Conservation (phyloP, 1,140 invertebrate species). For the Oedothorax gibbosus region DNA sequence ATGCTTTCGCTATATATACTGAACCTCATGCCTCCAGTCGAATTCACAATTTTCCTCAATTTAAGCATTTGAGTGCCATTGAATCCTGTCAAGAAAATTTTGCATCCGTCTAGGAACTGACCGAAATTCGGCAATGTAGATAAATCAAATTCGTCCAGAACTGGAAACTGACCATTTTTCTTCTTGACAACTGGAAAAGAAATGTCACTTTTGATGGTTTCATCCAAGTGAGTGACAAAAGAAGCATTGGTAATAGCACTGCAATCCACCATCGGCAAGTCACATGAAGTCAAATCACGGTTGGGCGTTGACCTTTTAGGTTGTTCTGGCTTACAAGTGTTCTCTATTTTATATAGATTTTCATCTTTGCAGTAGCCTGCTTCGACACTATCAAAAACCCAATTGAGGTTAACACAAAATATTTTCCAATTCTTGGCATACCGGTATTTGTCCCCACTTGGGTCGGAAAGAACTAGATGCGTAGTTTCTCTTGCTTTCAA, state of each 20-base stretch:
- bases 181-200: constrained; percentile 29
- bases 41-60: constrained; percentile 80
- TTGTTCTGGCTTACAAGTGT: background rate
- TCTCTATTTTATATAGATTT: constrained; percentile 72
- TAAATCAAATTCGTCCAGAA: constrained; percentile 56
- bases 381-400: constrained; percentile 82
- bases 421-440: constrained; percentile 81
- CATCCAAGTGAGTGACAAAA: constrained; percentile 64
- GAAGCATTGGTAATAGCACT: constrained; percentile 46
- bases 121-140: constrained; percentile 76
- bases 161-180: constrained; percentile 53
- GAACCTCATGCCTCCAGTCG: constrained; percentile 83
- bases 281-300: constrained; percentile 73
- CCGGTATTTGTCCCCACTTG: constrained; percentile 83
- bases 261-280: constrained; percentile 66
- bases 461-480: constrained; percentile 71
- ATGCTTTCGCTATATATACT: constrained; percentile 80
- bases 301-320: constrained; percentile 69
- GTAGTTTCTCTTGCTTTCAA: constrained; percentile 72
- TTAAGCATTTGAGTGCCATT: constrained; percentile 77
- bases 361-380: constrained; percentile 80
- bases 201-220: constrained; percentile 60
- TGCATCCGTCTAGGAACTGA: constrained; percentile 85
- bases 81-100: constrained; percentile 79
- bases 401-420: constrained; percentile 78